A percentile compares a stretch with the other conserved stretches of the same genome.
phyloP scores from a whole-genome alignment of 2,797 vertebrate genomes.

The Manis pentadactyla region DNA sequence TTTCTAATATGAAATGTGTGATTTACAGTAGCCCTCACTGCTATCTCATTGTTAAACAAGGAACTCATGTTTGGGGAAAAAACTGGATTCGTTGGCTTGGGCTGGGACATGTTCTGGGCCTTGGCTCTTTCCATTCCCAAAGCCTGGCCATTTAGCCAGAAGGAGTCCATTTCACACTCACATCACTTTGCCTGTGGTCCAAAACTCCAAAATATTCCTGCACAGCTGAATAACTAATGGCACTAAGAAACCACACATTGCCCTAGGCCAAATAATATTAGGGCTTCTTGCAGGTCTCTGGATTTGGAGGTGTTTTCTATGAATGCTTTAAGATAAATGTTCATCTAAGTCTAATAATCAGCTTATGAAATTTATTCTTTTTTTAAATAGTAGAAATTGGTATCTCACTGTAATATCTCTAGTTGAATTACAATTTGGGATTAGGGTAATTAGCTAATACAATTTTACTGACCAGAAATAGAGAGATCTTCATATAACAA shows the following conservation, averaged over 20 bases:
- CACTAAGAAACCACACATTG: not conserved
- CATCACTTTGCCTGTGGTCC: not conserved
- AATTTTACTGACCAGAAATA: not conserved
- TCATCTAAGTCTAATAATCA: not conserved
- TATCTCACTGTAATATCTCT: not conserved
- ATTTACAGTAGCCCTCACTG: not conserved
- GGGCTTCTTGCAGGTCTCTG: not conserved
- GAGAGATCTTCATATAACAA: not conserved
- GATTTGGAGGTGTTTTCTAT: not conserved
- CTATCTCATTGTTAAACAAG: not conserved
- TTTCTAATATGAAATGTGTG: not conserved
- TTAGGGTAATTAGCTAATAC: not conserved
- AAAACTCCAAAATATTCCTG: not conserved
- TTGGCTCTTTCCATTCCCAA: not conserved
- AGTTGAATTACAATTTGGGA: not conserved
- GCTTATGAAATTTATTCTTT: not conserved
- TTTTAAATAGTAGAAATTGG: not conserved
- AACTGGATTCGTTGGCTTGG: not conserved
- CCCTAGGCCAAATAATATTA: not conserved
- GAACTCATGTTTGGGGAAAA: not conserved
- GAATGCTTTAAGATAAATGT: not conserved
- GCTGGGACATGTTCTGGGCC: not conserved
- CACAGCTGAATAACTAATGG: not conserved
- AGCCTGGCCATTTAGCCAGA: not conserved
- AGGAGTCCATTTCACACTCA: not conserved